Evolutionary conservation across 2,113 vertebrate species (phyloP), one percentile per base, ranked within the genome.

Genomic region (Stegastes partitus): DNA sequence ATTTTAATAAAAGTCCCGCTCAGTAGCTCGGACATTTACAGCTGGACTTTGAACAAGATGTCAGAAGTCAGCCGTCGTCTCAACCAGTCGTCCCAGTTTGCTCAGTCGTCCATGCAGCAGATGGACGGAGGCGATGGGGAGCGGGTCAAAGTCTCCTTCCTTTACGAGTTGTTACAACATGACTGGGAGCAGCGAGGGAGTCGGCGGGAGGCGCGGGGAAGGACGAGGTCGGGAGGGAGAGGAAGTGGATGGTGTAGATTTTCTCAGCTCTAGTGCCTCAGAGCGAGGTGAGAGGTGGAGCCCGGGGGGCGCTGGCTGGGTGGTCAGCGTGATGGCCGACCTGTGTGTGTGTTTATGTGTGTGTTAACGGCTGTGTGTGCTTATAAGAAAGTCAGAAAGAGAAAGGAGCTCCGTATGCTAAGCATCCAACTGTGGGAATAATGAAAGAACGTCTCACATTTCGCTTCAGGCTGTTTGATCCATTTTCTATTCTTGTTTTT

Each of bases 121-220:
- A 88, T 84, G 79, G 87, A 64, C 68, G 16, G 72, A 62, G 76
- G 65, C 74, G 80, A 79, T 67, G 55, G 86, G 81, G 88, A 88
- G 69, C 77, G 81, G 94, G 93, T 95, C 94, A 95, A 95, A 95
- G 94, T 95, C 93, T 90, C 89, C 74, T 91, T 86, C 84, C 89
- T 95, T 95, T 95, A 95, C 51, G 89, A 94, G 93, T 93, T 93
- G 93, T 94, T 93, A 91, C 91, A 89, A 94, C 93, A 94, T 92
- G 92, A 94, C 92, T 90, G 86, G 88, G 90, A 92, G 91, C 87
- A 92, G 79, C 62, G 75, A 90, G 77, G 74, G 79, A 71, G 31
- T 34, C 31, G 53, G 58, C 69, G 79, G 45, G 74, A 51, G 42
- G 54, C 7, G 47, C 64, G 69, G 59, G 55, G 77, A 77, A 75